Evolutionary conservation across 2,888 invertebrate species (phyloP).

Genomic region (Rotaria macrura): DNA sequence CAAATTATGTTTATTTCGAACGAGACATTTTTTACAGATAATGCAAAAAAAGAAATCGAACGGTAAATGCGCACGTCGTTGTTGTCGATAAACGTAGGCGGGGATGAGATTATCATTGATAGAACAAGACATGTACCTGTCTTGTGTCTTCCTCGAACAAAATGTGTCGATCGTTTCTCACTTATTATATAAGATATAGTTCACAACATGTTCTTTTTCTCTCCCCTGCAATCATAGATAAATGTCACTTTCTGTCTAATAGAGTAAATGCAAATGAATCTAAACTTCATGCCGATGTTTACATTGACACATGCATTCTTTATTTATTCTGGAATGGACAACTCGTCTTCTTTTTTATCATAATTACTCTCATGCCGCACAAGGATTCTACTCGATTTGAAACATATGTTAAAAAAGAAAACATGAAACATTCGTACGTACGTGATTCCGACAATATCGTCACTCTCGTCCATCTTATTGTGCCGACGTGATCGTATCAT

Average conservation of each 20-base stretch:
- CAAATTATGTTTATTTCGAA: too few species aligned
- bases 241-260: not conserved
- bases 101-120: not conserved
- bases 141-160: not conserved
- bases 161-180: not conserved
- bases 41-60: too few species aligned
- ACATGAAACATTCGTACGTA: not conserved
- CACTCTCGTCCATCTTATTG: not conserved
- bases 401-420: too few species aligned
- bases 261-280: not conserved
- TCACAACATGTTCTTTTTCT: not conserved
- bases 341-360: not conserved
- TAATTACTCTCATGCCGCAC: too few species aligned
- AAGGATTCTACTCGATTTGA: too few species aligned
- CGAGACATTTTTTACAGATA: too few species aligned
- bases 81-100: not conserved
- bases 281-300: not conserved
- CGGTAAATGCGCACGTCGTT: too few species aligned
- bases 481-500: not conserved
- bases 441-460: not conserved
- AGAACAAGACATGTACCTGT: not conserved
- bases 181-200: conserved; percentile 1
- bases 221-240: not conserved
- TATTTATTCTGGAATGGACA: not conserved
- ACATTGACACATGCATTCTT: not conserved